Evolutionary conservation across 2,113 vertebrate genomes (phyloP).

Genomic region (Brachionichthys hirsutus): DNA sequence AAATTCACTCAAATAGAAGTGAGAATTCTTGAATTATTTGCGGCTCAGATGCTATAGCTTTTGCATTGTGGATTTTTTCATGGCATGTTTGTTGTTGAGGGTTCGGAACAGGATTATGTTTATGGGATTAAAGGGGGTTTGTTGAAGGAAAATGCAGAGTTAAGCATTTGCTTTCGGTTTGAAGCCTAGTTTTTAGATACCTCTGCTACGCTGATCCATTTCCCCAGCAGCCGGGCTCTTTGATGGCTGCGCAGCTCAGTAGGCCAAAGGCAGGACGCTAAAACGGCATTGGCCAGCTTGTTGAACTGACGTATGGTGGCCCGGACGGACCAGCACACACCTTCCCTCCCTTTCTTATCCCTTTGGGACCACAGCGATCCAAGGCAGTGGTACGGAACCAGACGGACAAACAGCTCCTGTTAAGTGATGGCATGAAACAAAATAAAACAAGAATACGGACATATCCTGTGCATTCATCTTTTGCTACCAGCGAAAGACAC

Average conservation of each 20-base stretch:
- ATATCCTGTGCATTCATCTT: neutral
- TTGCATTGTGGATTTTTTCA: constrained; percentile 8
- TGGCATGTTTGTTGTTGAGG: constrained; percentile 22
- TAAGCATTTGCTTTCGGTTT: neutral
- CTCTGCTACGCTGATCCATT: constrained; percentile 91
- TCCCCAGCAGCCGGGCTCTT: constrained; percentile 86
- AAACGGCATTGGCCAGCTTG: constrained; percentile 84
- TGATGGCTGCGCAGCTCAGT: constrained; percentile 82
- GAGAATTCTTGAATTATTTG: neutral
- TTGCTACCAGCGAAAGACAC: neutral
- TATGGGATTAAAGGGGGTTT: constrained; percentile 21
- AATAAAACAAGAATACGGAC: too few species aligned
- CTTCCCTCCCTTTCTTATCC: constrained; percentile 84
- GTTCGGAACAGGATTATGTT: constrained; percentile 37
- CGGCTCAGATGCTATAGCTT: neutral
- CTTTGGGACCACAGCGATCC: constrained; percentile 89
- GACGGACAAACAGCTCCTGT: constrained; percentile 86
- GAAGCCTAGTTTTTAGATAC: constrained; percentile 54
- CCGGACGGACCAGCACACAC: constrained; percentile 84
- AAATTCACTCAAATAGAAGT: fast-evolving
- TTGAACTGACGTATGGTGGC: constrained; percentile 91
- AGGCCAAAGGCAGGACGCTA: constrained; percentile 83
- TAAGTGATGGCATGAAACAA: neutral
- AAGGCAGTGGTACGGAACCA: constrained; percentile 90
- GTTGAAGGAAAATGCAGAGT: constrained; percentile 31